phyloP scores from a whole-genome alignment of 2,797 vertebrate genomes.

The Falco biarmicus region DNA sequence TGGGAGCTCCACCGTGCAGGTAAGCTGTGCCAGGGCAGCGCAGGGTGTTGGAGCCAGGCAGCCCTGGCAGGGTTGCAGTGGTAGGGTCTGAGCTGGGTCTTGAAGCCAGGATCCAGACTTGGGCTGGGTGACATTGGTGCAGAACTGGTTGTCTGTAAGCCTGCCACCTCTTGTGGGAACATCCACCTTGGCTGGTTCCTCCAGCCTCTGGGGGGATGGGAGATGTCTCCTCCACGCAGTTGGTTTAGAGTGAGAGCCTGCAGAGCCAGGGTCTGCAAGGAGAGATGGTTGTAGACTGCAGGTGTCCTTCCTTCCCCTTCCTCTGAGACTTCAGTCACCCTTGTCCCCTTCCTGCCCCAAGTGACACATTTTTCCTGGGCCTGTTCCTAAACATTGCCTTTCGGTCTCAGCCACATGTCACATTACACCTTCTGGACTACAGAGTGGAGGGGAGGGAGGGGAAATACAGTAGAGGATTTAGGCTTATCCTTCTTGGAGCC shows the following conservation, averaged over 20 bases:
- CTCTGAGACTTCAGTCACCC: background rate
- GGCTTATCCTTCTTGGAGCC: background rate
- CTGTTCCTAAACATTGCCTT: background rate
- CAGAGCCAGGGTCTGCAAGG: background rate
- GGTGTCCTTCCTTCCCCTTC: background rate
- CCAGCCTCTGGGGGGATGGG: background rate
- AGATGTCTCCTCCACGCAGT: background rate
- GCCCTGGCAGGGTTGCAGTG: background rate
- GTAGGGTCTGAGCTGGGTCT: background rate
- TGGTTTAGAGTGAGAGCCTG: background rate
- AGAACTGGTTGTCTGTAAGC: background rate
- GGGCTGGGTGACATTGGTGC: background rate
- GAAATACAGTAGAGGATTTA: background rate
- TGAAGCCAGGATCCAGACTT: background rate
- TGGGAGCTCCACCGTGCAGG: background rate
- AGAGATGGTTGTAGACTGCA: background rate
- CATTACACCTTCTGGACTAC: background rate
- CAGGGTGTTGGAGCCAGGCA: background rate
- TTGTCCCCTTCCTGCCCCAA: background rate
- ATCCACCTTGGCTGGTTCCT: background rate
- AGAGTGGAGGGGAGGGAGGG: background rate
- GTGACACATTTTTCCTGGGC: fast-evolving
- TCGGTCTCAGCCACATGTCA: background rate
- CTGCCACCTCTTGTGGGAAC: background rate
- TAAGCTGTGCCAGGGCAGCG: background rate